Conservation (phyloP, 1,140 invertebrate genomes). For the Eulimnadia texana region DNA sequence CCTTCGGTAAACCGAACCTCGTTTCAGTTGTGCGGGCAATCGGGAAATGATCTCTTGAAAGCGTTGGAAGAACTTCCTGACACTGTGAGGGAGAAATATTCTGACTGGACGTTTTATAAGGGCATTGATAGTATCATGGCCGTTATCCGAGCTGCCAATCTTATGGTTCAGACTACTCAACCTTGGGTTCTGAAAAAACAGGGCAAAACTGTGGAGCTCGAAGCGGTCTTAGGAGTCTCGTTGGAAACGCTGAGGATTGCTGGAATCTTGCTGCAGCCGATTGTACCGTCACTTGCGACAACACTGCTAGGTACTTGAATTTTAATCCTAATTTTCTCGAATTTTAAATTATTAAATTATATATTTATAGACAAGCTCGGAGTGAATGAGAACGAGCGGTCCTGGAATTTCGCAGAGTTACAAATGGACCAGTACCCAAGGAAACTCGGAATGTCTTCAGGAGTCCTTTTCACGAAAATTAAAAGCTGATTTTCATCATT, state of each 20-base stretch:
- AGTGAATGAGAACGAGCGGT: constrained; percentile 17
- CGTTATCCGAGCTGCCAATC: constrained; percentile 59
- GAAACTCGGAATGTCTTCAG: background rate
- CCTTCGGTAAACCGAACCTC: constrained; percentile 39
- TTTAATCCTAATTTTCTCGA: background rate
- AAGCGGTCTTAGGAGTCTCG: constrained; percentile 59
- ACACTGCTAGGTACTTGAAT: constrained; percentile 33
- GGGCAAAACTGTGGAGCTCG: constrained; percentile 36
- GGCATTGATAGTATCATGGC: constrained; percentile 61
- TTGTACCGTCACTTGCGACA: constrained; percentile 55
- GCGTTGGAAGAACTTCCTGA: constrained; percentile 38
- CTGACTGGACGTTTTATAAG: constrained; percentile 45
- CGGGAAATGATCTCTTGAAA: constrained; percentile 38
- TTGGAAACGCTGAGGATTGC: constrained; percentile 67
- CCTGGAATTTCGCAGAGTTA: background rate
- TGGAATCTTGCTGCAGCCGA: constrained; percentile 63
- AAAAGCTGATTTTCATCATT: too few relatives aligned
- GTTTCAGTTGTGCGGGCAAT: constrained; percentile 32
- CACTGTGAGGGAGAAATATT: constrained; percentile 14
- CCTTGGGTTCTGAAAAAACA: constrained; percentile 72
- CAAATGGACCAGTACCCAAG: background rate
- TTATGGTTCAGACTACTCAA: constrained; percentile 65
- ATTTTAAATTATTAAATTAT: background rate
- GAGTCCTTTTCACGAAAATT: constrained; percentile 3
- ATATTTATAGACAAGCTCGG: constrained; percentile 27